Evolutionary conservation across 2,797 vertebrate genomes (phyloP).

Genomic region (Manis crassicaudata): DNA sequence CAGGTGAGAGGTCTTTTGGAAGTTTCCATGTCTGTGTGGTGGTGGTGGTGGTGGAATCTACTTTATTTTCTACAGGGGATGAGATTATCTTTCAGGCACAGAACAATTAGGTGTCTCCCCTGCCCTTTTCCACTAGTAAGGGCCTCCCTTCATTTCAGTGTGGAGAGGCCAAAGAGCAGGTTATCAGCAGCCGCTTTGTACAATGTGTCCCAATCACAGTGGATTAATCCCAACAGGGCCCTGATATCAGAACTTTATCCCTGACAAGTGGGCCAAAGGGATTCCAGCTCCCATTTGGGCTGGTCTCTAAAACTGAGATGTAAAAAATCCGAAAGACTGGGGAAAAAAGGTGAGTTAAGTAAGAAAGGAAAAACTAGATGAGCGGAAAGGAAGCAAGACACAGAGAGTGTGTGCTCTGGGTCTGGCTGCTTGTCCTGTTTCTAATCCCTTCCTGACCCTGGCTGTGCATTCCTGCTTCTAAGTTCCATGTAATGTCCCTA

Average conservation of each 20-base stretch:
- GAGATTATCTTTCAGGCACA: neutral
- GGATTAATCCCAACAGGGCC: neutral
- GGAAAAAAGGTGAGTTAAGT: neutral
- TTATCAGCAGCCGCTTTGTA: slow-evolving; percentile 36
- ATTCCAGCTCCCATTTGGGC: neutral
- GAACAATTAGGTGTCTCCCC: neutral
- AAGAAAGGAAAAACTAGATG: neutral
- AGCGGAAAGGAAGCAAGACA: neutral
- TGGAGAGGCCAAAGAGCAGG: neutral
- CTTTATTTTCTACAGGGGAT: neutral
- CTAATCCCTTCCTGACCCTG: neutral
- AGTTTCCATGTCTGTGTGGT: neutral
- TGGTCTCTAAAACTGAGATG: neutral
- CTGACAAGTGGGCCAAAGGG: neutral
- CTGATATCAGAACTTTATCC: neutral
- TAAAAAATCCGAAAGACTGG: neutral
- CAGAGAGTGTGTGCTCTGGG: neutral
- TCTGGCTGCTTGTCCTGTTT: neutral
- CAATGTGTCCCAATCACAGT: neutral
- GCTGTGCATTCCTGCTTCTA: neutral
- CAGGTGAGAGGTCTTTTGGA: neutral
- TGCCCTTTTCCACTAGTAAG: neutral
- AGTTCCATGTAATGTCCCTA: accelerated
- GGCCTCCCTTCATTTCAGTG: neutral
- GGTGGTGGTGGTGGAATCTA: neutral